A percentile compares a stretch with the other conserved stretches of the same genome.
phyloP scores from a whole-genome alignment of 2,888 invertebrate genomes.

The Pollenia amentaria region DNA sequence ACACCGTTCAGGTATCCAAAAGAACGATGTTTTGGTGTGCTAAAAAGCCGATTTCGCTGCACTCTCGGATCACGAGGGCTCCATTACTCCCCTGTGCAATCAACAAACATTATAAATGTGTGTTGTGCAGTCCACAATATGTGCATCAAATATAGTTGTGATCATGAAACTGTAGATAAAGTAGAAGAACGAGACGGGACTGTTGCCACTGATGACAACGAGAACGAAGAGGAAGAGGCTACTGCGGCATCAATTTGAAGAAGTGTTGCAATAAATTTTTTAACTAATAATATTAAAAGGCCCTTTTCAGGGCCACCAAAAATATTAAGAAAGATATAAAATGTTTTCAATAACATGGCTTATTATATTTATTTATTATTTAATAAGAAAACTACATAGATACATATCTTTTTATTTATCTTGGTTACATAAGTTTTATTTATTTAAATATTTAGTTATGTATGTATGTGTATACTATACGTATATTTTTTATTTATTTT shows the following conservation, averaged over 20 bases:
- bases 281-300: no score
- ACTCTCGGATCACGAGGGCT: constrained; percentile 35
- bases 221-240: neutral
- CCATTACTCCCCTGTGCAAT: constrained; percentile 11
- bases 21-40: constrained; percentile 12
- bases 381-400: no score
- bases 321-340: neutral
- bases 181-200: neutral
- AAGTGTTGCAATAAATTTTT: constrained; percentile 2
- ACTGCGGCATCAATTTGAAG: neutral
- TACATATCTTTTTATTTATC: no score
- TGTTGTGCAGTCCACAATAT: constrained; percentile 36
- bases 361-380: no score
- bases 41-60: constrained; percentile 36
- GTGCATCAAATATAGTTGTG: constrained; percentile 30
- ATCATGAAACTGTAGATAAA: neutral
- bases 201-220: neutral
- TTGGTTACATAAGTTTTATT: no score
- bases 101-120: constrained; percentile 21
- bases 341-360: no score
- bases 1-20: constrained; percentile 36
- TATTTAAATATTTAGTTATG: no score
- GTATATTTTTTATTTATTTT: no score
- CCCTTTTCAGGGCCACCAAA: neutral
- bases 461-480: no score